Evolutionary conservation across 2,797 vertebrate genomes (phyloP).

Genomic region (Crenuchus spilurus): DNA sequence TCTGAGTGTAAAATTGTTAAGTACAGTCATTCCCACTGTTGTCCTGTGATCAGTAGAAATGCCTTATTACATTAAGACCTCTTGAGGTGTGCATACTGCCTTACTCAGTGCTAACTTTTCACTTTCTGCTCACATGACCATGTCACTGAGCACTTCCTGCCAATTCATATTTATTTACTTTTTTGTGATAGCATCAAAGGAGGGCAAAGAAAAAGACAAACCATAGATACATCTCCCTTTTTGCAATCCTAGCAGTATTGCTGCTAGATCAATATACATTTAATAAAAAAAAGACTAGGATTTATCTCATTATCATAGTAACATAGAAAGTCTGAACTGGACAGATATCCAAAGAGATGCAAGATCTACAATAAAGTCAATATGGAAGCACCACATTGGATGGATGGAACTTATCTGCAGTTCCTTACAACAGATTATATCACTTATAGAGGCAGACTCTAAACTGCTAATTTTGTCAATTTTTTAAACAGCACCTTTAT

Average conservation of each 20-base stretch:
- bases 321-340: not conserved
- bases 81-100: constrained; percentile 43
- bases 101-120: constrained; percentile 45
- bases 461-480: not conserved
- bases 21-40: constrained; percentile 41
- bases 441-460: not conserved
- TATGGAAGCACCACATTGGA: not conserved
- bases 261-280: not conserved
- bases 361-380: not conserved
- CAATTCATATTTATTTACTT: not conserved
- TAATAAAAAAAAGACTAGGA: not conserved
- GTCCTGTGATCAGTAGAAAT: constrained; percentile 54
- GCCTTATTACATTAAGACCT: constrained; percentile 59
- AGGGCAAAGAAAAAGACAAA: not conserved
- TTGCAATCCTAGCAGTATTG: not conserved
- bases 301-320: not conserved
- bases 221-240: not conserved
- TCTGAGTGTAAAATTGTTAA: constrained; percentile 2
- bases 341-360: not conserved
- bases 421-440: not conserved
- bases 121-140: constrained; percentile 26
- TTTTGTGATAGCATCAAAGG: not conserved
- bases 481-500: not conserved
- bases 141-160: constrained; percentile 35
- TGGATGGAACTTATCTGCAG: not conserved